Evolutionary conservation across 2,113 vertebrate species (phyloP).

Genomic region (Paracanthobrama guichenoti): DNA sequence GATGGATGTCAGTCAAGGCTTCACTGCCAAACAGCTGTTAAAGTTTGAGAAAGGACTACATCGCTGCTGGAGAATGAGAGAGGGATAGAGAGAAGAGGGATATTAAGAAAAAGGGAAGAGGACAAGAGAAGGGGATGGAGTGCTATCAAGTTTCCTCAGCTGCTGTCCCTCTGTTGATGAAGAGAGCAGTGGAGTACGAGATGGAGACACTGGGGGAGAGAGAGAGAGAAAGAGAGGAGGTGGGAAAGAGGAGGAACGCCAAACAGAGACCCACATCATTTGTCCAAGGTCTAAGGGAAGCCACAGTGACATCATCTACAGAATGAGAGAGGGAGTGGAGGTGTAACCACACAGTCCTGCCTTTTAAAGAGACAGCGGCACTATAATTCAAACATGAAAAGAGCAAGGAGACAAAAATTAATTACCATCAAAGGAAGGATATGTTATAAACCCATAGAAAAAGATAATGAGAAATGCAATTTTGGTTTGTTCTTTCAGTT

Average conservation of each 20-base stretch:
- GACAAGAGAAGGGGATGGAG: conserved; percentile 47
- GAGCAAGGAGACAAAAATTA: neutral
- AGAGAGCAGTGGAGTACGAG: conserved; percentile 45
- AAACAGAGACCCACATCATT: conserved; percentile 58
- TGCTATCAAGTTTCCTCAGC: conserved; percentile 51
- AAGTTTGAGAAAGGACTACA: conserved; percentile 62
- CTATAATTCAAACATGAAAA: neutral
- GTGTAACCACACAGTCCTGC: conserved; percentile 62
- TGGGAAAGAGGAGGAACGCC: conserved; percentile 34
- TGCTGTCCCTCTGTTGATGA: conserved; percentile 47
- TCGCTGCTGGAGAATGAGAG: conserved; percentile 51
- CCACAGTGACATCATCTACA: conserved; percentile 69
- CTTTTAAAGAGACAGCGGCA: conserved; percentile 67
- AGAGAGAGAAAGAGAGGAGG: conserved; percentile 30
- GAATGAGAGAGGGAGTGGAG: conserved; percentile 50
- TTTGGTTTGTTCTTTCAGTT: neutral
- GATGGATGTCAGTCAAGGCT: conserved; percentile 42
- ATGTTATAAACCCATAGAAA: neutral
- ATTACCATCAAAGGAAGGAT: neutral
- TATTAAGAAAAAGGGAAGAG: conserved; percentile 39
- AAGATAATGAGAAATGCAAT: neutral
- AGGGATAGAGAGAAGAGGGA: conserved; percentile 47
- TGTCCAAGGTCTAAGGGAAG: conserved; percentile 61
- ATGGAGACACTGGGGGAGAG: conserved; percentile 29
- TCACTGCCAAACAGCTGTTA: conserved; percentile 41